Conservation (phyloP, 64 coral and sea anemone species). For the Montipora foliosa region DNA sequence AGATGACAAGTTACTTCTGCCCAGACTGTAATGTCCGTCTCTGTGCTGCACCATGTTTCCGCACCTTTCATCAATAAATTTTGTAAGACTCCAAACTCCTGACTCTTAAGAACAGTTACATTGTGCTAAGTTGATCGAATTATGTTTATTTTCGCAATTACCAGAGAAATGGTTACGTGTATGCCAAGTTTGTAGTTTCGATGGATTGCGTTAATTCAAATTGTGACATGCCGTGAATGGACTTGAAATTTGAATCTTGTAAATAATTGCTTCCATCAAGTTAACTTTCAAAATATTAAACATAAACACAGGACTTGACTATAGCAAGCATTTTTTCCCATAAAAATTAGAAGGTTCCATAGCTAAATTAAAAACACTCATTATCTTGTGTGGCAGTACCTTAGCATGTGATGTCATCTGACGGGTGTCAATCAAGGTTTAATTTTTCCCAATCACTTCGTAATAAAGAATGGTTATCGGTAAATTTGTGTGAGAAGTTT, state of each 20-base stretch:
- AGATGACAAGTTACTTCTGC: no score
- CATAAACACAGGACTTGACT: neutral
- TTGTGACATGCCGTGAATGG: neutral
- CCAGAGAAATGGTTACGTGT: no score
- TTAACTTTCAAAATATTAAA: conserved; percentile 1
- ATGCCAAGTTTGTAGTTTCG: neutral
- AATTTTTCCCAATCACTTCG: neutral
- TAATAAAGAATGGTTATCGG: neutral
- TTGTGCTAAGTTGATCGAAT: no score
- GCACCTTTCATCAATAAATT: no score
- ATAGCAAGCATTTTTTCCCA: neutral
- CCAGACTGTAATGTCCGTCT: no score
- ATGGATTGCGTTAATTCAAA: neutral
- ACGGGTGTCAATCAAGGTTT: conserved; percentile 7
- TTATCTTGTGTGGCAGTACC: conserved; percentile 3
- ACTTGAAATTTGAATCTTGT: neutral
- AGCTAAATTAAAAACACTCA: neutral
- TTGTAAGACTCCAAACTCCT: no score
- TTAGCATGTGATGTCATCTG: neutral
- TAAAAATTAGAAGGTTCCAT: conserved; percentile 4
- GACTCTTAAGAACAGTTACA: no score
- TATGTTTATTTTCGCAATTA: no score
- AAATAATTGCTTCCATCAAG: conserved; percentile 1
- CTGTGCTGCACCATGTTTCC: no score
- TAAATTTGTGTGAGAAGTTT: conserved; percentile 1